Evolutionary conservation across 1,140 invertebrate species (phyloP).

Genomic region (Lanistes nyassanus): DNA sequence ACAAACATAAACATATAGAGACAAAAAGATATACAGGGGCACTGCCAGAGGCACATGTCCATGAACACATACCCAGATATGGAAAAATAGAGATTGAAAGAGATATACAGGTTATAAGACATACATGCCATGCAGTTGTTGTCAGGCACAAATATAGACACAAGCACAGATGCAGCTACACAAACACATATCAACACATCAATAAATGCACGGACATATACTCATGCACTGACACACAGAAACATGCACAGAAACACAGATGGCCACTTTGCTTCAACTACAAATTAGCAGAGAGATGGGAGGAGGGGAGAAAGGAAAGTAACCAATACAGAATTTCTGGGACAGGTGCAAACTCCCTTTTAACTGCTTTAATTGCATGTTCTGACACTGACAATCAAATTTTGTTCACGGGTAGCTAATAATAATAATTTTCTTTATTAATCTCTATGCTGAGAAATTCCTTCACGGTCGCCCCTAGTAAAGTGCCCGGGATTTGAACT

Average conservation of each 20-base stretch:
- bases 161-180: not conserved
- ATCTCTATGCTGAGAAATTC: not conserved
- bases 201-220: not conserved
- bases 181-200: not conserved
- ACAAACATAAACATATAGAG: not conserved
- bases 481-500: too few species aligned
- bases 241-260: not conserved
- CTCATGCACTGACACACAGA: not conserved
- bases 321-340: not conserved
- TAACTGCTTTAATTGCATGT: too few species aligned
- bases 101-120: not conserved
- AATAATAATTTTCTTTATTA: too few species aligned
- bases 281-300: not conserved
- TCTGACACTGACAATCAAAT: too few species aligned
- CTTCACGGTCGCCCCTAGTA: not conserved
- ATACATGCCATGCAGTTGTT: conserved; percentile 3
- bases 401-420: not conserved
- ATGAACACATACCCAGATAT: not conserved
- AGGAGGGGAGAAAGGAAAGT: not conserved
- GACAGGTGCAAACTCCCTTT: not conserved
- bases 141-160: not conserved
- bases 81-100: not conserved
- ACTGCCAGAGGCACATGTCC: conserved; percentile 3
- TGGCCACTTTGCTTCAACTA: not conserved
- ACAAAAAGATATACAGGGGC: not conserved